Evolutionary conservation across 2,113 vertebrate species (phyloP), one percentile per base, ranked within the genome.

Genomic region (Oostethus manadensis): DNA sequence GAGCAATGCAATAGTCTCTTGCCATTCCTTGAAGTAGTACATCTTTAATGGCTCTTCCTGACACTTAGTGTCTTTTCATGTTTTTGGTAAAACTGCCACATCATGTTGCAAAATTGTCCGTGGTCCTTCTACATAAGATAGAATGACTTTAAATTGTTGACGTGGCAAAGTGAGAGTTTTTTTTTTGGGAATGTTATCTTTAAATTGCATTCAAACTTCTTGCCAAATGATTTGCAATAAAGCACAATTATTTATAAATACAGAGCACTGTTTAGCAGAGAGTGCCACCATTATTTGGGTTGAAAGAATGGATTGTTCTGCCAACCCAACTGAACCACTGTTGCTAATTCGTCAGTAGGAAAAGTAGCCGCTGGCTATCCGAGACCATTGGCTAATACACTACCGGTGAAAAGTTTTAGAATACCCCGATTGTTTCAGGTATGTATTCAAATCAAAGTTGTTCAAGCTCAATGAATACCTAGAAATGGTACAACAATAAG

Each of bases 1-100:
- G 56, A 80, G 81, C 68, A 60, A 63, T 78, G 71, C 71, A 78
- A 64, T 79, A 67, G 67, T 71, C 67, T 78, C 80, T 74, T 76
- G 70, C 66, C 76, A 49, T 58, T 58, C 64, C 38, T 73, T 62
- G 20, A 74, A 80, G 74, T 56, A 76, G 51, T 71, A 76, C 67
- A 78, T 74, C 51, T 83, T 83, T 80, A 83, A 72, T 66, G 48
- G 48, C 73, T 78, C 42, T 70, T 23, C 16, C 69, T 65, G 68
- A 75, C 70, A 75, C 55, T 60, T 73, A 70, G 73, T 69, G 66
- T 61, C 63, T 77, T 75, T 83, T 75, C 20, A 60, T 81, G 73
- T 78, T 73, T 84, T 79, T 33, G n/a, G 64, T 44, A 66, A 82
- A 79, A 77, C 60, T 62, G 68, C 77, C 83, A 80, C 55, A 47